Base-by-base conservation (phyloP, 2,888 invertebrate species). In the Cephus nigrinus region DNA sequence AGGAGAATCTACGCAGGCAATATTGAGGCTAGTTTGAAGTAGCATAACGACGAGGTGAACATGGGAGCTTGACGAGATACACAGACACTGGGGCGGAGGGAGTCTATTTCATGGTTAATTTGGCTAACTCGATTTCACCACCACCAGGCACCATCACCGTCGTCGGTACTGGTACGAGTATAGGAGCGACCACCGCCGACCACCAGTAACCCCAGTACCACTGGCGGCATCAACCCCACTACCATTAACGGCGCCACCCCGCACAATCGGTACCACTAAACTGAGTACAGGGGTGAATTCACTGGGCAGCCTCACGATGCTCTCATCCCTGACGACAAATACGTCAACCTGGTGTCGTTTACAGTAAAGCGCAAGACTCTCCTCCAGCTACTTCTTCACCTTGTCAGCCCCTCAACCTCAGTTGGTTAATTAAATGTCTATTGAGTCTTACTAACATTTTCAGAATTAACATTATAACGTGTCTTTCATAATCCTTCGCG, bases 21-120 rank as follows among this genome's bases (percentile, higher is more conserved):
- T 55, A 55, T 55, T 55, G 55, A 23, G 55, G 23, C 9, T 55
- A 55, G 55, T 23, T 55, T 23, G 55, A 55, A 55, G 55, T 74
- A 36, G 32, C 74, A 30, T 30, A 33, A n/a, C 74, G 35, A 32
- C 33, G 74, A 31, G 69, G 83, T 86, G 84, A 84, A 86, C 85
- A 87, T 86, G 83, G 85, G 83, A 85, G 85, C 82, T 84, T 83
- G 86, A 86, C 85, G 84, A 84, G 85, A 87, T 86, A 87, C 87
- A 86, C 84, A 86, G 88, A 87, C 88, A 88, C 86, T 87, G 86
- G 88, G 89, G 88, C 87, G 88, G 86, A 89, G 89, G 87, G 91
- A 91, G 91, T 92, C 92, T 92, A 92, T 92, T 92, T 92, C 91
- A 91, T 91, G 92, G 89, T 91, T 91, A 91, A 92, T 92, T 92